These are phyloP conservation scores for Zhuqinia jingwanae DNA, from an alignment of 2,888 invertebrate genomes.

Conservation along the genomic window DNA sequence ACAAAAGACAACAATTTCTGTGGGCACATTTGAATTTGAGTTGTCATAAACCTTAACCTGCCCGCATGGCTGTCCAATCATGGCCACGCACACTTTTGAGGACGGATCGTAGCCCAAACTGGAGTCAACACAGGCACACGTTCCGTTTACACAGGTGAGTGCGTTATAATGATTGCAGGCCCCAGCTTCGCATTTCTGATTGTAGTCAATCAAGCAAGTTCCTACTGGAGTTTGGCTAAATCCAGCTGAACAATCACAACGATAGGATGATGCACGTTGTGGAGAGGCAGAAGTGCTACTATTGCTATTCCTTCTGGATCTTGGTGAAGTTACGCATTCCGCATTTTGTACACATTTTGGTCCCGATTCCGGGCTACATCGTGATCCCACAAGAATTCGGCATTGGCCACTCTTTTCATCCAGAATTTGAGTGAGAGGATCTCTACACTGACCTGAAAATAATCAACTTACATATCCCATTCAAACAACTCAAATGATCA, in stretches of 20 bases:
- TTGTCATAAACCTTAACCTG: constrained; percentile 61
- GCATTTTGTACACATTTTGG: constrained; percentile 67
- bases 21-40: constrained; percentile 4
- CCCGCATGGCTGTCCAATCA: constrained; percentile 70
- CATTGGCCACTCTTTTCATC: constrained; percentile 62
- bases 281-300: neutral
- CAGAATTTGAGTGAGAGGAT: constrained; percentile 65
- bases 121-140: constrained; percentile 70
- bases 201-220: constrained; percentile 70
- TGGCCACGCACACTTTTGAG: constrained; percentile 68
- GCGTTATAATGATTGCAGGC: constrained; percentile 69
- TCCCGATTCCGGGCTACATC: constrained; percentile 47
- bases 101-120: constrained; percentile 70
- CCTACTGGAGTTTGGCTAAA: constrained; percentile 62
- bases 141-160: constrained; percentile 69
- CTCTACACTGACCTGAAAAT: constrained; percentile 69
- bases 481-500: constrained; percentile 68
- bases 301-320: constrained; percentile 14
- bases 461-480: constrained; percentile 67
- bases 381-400: constrained; percentile 54
- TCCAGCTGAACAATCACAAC: constrained; percentile 63
- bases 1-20: constrained; percentile 67
- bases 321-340: constrained; percentile 43
- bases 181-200: constrained; percentile 63
- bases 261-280: neutral